phyloP scores from a whole-genome alignment of 2,888 invertebrate species.

The Nephrotoma appendiculata region DNA sequence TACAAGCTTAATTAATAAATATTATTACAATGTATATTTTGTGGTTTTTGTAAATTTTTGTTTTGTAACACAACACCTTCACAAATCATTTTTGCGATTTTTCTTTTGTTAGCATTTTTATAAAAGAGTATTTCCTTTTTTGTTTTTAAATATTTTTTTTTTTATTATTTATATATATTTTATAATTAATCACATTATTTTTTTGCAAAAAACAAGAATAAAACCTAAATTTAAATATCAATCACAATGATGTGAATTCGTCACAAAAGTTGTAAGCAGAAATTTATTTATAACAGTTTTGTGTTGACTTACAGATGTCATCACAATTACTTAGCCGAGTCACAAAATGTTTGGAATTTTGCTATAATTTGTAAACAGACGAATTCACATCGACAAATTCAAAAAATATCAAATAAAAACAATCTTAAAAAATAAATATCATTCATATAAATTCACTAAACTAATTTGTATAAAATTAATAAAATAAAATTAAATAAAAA shows the following conservation, averaged over 20 bases:
- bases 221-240: neutral
- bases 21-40: neutral
- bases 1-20: neutral
- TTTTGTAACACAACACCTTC: neutral
- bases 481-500: neutral
- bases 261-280: neutral
- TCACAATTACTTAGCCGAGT: neutral
- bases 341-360: neutral
- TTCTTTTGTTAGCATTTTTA: neutral
- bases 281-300: neutral
- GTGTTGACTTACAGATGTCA: neutral
- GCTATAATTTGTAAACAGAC: neutral
- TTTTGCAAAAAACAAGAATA: neutral
- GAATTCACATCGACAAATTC: neutral
- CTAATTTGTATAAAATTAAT: neutral
- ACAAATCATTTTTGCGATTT: neutral
- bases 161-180: neutral
- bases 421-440: neutral
- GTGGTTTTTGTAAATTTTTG: neutral
- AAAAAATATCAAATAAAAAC: neutral
- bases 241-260: neutral
- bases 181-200: neutral
- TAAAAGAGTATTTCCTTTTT: neutral
- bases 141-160: neutral
- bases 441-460: neutral